Evolutionary conservation across 2,888 invertebrate species (phyloP).

Genomic region (Eulithis testata): DNA sequence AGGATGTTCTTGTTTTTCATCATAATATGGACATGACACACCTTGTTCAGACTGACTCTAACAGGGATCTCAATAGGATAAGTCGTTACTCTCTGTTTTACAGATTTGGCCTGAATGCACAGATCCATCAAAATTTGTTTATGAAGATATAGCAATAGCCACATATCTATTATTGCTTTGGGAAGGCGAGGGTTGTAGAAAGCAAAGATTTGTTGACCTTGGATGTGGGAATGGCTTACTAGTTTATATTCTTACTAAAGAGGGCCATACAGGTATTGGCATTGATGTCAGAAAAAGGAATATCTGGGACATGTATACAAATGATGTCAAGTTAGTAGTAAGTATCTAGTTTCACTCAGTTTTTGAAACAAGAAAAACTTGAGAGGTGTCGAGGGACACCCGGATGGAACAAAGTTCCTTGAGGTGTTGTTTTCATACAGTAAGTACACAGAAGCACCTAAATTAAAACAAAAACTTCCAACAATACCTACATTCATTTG

Average conservation of each 20-base stretch:
- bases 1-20: too few relatives aligned
- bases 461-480: too few relatives aligned
- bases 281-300: slow-evolving; percentile 93
- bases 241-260: slow-evolving; percentile 92
- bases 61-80: too few relatives aligned
- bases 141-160: slow-evolving; percentile 98
- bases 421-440: too few relatives aligned
- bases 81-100: slow-evolving; percentile 31
- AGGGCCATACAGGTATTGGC: slow-evolving; percentile 93
- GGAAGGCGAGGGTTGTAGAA: slow-evolving; percentile 80
- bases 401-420: too few relatives aligned
- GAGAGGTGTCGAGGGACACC: too few relatives aligned
- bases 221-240: slow-evolving; percentile 99
- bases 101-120: slow-evolving; percentile 96
- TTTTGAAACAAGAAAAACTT: background rate
- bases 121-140: slow-evolving; percentile 97
- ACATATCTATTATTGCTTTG: slow-evolving; percentile 93
- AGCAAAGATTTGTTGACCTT: slow-evolving; percentile 93
- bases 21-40: too few relatives aligned
- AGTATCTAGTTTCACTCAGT: slow-evolving; percentile 26
- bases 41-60: too few relatives aligned
- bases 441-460: too few relatives aligned
- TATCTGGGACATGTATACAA: slow-evolving; percentile 93
- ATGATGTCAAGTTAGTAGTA: slow-evolving; percentile 87
- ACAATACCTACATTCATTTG: too few relatives aligned